Base-by-base conservation (phyloP, 2,888 invertebrate species). In the Pantelozetes paolii region DNA sequence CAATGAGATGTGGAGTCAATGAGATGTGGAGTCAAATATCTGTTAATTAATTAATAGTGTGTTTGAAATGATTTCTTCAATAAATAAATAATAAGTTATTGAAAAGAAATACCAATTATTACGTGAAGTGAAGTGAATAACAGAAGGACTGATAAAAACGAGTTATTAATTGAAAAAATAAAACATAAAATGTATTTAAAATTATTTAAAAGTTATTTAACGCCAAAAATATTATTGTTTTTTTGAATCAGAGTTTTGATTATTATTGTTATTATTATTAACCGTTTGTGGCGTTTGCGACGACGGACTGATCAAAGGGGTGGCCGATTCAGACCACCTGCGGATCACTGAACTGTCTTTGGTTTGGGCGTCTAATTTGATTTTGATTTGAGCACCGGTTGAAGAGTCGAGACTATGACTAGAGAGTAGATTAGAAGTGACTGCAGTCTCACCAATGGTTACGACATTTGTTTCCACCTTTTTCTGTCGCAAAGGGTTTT, bases 381-480 rank as follows among this genome's bases (percentile, higher is more conserved):
- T 71, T 70, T 54, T 74, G 32, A 73, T 74, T 74, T 74, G 71
- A 32, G 73, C 73, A 67, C 75, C 64, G 45, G 76, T 64, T 30
- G 77, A 42, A 62, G 77, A 75, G 74, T 78, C 78, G 71, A 78
- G 76, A 75, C 76, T 78, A 73, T 77, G 77, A 75, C 77, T 77
- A 72, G 77, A 76, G 74, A 70, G 30, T 1, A 70, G 48, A 59
- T 57, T 45, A 45, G 73, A 69, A 32, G 28, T n/a, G 18, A 42
- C 28, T 8, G 18, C 40, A 15, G 42, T 70, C 20, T 54, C 71
- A 71, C 50, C 28, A 26, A 18, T 32, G 15, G 32, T n/a, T 13
- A 50, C 54, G 54, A 26, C 59, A 30, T 48, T 28, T 9, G 70
- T n/a, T 20, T 74, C 74, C 20, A 15, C 13, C n/a, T 54, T 45